phyloP scores from a whole-genome alignment of 2,888 invertebrate species.

The Melolontha melolontha region DNA sequence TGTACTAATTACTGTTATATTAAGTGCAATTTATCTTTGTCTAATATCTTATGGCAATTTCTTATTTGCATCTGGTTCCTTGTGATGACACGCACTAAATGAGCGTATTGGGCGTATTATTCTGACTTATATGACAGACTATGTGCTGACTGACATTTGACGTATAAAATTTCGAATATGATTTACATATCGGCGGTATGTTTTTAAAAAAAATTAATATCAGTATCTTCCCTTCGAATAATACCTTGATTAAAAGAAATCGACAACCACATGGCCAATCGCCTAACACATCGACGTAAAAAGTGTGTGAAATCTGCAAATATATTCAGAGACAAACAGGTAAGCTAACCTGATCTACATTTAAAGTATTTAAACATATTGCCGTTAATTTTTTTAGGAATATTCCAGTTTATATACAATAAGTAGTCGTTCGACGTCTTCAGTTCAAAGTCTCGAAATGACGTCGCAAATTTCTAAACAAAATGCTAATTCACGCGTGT shows the following conservation, averaged over 20 bases:
- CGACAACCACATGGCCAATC: conserved; percentile 28
- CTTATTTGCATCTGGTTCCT: too few relatives aligned
- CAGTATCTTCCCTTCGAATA: conserved; percentile 15
- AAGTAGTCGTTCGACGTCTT: conserved; percentile 30
- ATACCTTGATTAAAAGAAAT: neutral
- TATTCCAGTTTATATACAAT: conserved; percentile 40
- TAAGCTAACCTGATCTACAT: neutral
- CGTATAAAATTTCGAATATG: conserved; percentile 27
- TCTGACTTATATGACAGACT: too few relatives aligned
- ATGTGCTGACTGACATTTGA: conserved; percentile 9
- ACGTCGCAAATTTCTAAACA: conserved; percentile 13
- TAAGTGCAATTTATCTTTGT: too few relatives aligned
- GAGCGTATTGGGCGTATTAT: too few relatives aligned
- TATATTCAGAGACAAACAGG: conserved; percentile 39
- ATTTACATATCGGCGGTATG: conserved; percentile 30
- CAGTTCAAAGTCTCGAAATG: conserved; percentile 32
- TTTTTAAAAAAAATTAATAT: conserved; percentile 25
- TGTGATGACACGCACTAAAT: too few relatives aligned
- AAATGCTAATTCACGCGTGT: conserved; percentile 2
- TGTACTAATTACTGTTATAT: too few relatives aligned
- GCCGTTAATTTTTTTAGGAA: conserved; percentile 20
- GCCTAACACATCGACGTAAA: conserved; percentile 19
- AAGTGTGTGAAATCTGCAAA: conserved; percentile 39
- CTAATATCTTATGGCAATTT: too few relatives aligned
- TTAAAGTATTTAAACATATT: neutral